These are phyloP conservation scores for Panurus biarmicus DNA, from an alignment of 2,113 vertebrate genomes.

Conservation along the genomic window DNA sequence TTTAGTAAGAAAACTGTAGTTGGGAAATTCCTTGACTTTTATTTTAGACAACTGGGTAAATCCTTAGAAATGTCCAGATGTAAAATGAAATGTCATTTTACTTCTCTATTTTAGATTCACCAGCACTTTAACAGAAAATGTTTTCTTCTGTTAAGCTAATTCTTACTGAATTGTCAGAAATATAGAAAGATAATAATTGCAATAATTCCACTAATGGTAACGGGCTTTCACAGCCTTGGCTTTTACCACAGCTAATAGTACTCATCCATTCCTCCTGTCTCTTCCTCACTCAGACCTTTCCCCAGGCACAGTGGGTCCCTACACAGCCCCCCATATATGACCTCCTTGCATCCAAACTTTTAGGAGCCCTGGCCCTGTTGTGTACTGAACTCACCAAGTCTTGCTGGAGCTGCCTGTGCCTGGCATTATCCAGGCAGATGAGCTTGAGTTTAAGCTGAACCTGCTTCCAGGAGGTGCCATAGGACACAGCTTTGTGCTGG, in stretches of 20 bases:
- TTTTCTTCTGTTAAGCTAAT: not conserved
- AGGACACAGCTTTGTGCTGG: not conserved
- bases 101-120: not conserved
- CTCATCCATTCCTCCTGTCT: not conserved
- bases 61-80: not conserved
- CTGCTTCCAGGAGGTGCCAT: not conserved
- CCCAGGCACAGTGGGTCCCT: not conserved
- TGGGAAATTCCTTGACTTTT: not conserved
- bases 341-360: not conserved
- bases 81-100: not conserved
- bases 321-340: rapidly evolving
- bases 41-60: not conserved
- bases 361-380: not conserved
- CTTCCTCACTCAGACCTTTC: not conserved
- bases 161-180: not conserved
- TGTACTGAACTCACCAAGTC: no score
- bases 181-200: not conserved
- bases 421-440: not conserved
- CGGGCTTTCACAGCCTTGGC: not conserved
- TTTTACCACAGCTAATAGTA: not conserved
- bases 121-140: not conserved
- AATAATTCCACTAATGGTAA: not conserved
- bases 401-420: not conserved
- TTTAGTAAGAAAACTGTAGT: not conserved
- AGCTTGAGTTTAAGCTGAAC: not conserved